Evolutionary conservation across 2,797 vertebrate genomes (phyloP).

Genomic region (Danionella dracula): DNA sequence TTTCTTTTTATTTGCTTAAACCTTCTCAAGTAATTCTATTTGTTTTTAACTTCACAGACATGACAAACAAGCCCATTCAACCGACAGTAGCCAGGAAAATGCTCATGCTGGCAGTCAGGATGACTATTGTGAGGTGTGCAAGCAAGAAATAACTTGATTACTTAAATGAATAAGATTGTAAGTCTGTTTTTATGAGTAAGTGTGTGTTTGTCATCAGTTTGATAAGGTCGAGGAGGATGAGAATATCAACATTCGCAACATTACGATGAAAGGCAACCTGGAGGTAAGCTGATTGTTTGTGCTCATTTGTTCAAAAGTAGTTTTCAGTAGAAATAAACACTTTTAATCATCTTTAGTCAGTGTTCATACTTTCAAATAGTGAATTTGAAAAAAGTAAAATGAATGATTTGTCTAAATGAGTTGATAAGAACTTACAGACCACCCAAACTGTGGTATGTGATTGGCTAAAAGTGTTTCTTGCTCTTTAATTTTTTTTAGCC

Average conservation of each 20-base stretch:
- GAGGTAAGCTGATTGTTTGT: slow-evolving; percentile 51
- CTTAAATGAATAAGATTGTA: neutral
- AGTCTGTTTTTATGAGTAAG: neutral
- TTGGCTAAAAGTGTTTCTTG: neutral
- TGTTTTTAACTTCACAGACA: slow-evolving; percentile 51
- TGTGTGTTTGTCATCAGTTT: slow-evolving; percentile 55
- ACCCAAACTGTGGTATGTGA: too few species aligned
- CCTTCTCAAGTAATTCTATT: neutral
- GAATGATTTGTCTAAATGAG: too few species aligned
- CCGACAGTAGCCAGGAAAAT: slow-evolving; percentile 38
- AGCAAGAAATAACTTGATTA: neutral
- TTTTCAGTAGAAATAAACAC: too few species aligned
- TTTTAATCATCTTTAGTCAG: too few species aligned
- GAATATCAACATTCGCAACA: slow-evolving; percentile 38
- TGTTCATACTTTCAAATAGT: too few species aligned
- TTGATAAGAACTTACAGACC: too few species aligned
- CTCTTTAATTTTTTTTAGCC: slow-evolving; percentile 10
- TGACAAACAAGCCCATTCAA: slow-evolving; percentile 57
- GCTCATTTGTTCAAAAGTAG: too few species aligned
- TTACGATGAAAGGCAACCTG: slow-evolving; percentile 57
- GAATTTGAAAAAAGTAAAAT: too few species aligned
- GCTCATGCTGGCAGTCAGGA: neutral
- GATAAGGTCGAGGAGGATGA: slow-evolving; percentile 66
- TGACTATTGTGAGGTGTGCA: slow-evolving; percentile 36
- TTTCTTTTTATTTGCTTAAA: neutral